Conservation (phyloP, 2,113 vertebrate species). For the Zapornia atra region DNA sequence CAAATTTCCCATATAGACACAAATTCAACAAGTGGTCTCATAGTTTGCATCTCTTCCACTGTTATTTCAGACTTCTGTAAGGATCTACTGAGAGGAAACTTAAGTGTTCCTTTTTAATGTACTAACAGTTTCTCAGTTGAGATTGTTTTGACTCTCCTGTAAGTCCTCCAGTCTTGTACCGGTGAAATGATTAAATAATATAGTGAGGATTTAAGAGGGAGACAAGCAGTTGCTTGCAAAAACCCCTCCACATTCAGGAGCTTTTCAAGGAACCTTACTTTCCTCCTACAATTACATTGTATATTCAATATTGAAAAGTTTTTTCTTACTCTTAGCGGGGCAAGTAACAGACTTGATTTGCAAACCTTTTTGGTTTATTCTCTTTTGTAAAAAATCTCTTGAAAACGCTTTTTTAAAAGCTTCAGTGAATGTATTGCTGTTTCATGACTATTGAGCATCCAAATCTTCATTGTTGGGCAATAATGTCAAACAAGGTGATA, state of each 20-base stretch:
- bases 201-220: neutral
- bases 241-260: neutral
- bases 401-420: neutral
- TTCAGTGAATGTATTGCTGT: neutral
- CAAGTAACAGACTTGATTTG: neutral
- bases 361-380: neutral
- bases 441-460: neutral
- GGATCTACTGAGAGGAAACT: neutral
- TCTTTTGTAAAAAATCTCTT: neutral
- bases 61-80: neutral
- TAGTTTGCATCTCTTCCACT: neutral
- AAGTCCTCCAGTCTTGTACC: neutral
- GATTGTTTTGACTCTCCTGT: neutral
- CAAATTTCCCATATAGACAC: neutral
- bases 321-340: neutral
- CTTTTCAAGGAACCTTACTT: neutral
- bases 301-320: neutral
- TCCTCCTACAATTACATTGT: neutral
- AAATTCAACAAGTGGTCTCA: neutral
- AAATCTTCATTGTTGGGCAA: neutral
- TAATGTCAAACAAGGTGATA: neutral
- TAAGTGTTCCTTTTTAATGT: neutral
- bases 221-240: neutral
- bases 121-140: neutral
- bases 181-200: neutral